A percentile compares a stretch with the other conserved stretches of the same genome.
Evolutionary conservation across 2,797 vertebrate genomes (phyloP).

Genomic region (Halcyon leucocephala): DNA sequence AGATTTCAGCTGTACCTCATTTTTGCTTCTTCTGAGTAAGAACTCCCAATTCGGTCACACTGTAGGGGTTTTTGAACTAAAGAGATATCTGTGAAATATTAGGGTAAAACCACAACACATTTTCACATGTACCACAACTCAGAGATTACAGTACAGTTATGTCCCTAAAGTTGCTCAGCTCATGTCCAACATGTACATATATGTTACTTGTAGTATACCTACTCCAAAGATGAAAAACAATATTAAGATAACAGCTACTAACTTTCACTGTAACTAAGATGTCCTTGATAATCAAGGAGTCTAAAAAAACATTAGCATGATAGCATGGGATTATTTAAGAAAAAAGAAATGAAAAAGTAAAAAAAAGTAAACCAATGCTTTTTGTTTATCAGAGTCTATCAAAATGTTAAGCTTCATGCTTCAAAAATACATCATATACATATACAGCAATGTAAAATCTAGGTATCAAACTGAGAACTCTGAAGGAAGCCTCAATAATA

Average conservation of each 20-base stretch:
- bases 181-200: neutral
- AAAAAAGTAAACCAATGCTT: neutral
- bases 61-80: neutral
- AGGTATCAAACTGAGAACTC: neutral
- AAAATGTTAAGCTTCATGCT: neutral
- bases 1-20: neutral
- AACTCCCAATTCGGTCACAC: neutral
- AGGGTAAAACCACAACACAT: neutral
- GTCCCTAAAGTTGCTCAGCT: neutral
- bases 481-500: neutral
- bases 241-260: neutral
- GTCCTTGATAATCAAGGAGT: neutral
- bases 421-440: fast-evolving
- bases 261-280: neutral
- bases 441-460: neutral
- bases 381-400: neutral
- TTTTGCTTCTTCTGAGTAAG: neutral
- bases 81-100: neutral
- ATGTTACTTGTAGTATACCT: neutral
- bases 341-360: neutral
- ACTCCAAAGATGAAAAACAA: neutral
- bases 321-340: neutral
- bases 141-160: neutral
- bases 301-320: neutral
- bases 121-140: neutral